A percentile compares a stretch with the other conserved stretches of the same genome.
Evolutionary conservation across 2,888 invertebrate species (phyloP).

Genomic region (Polydrusus cervinus): DNA sequence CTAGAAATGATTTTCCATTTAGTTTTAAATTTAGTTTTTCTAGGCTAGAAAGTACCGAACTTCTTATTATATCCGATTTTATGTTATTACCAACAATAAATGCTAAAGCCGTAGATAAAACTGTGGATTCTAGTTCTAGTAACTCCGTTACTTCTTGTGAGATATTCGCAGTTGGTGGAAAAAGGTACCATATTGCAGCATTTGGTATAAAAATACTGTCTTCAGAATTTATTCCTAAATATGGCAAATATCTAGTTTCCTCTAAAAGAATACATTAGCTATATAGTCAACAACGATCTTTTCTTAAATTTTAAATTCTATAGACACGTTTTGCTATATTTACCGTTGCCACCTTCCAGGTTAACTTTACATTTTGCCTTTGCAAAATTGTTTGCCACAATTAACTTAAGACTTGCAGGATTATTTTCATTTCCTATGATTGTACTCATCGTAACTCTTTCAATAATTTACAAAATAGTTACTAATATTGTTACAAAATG

Average conservation of each 20-base stretch:
- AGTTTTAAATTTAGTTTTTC: constrained; percentile 75
- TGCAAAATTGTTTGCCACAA: constrained; percentile 80
- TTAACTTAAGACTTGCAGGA: constrained; percentile 82
- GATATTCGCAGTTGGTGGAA: constrained; percentile 71
- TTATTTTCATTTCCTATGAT: constrained; percentile 79
- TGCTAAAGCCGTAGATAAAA: constrained; percentile 75
- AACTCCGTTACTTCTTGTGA: constrained; percentile 73
- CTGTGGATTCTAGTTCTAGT: constrained; percentile 79
- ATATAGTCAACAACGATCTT: background rate
- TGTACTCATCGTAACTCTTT: constrained; percentile 30
- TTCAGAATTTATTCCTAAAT: constrained; percentile 77
- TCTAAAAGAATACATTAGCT: constrained; percentile 72
- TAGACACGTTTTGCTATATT: constrained; percentile 5
- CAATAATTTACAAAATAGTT: background rate
- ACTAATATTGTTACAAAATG: constrained; percentile 2
- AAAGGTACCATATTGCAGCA: constrained; percentile 80
- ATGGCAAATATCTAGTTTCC: constrained; percentile 78
- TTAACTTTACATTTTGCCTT: constrained; percentile 76
- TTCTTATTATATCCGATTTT: constrained; percentile 74
- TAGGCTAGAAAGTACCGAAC: constrained; percentile 74
- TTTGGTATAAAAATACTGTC: constrained; percentile 81
- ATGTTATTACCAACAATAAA: constrained; percentile 73
- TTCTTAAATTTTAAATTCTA: background rate
- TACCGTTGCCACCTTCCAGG: constrained; percentile 73
- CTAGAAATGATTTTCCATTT: constrained; percentile 74